A percentile compares a stretch with the other conserved stretches of the same genome.
Conservation (phyloP, 2,888 invertebrate species). For the Apeira syringaria region DNA sequence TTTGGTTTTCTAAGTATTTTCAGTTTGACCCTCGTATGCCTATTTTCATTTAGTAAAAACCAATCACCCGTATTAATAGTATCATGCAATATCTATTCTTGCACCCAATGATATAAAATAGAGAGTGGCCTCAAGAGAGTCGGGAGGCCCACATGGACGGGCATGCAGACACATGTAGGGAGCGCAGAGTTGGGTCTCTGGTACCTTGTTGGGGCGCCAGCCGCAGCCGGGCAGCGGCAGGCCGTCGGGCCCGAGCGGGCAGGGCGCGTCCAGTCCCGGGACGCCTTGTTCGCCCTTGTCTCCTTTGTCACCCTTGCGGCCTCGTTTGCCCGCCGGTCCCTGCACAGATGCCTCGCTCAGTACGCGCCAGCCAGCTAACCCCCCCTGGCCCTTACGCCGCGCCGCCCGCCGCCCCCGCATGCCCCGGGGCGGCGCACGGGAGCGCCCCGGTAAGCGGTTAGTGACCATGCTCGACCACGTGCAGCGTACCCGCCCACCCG, state of each 20-base stretch:
- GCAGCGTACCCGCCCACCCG: background rate
- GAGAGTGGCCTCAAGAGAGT: too few species aligned
- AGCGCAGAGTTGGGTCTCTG: background rate
- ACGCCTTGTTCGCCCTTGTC: constrained; percentile 98
- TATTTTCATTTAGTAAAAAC: background rate
- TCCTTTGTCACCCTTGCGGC: constrained; percentile 95
- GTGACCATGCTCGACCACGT: constrained; percentile 14
- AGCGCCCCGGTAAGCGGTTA: constrained; percentile 29
- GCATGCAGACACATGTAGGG: too few species aligned
- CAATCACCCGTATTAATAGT: background rate
- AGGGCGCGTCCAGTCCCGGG: constrained; percentile 99
- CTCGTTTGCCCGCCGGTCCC: constrained; percentile 95
- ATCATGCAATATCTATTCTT: background rate
- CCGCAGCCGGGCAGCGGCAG: constrained; percentile 98
- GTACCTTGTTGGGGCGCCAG: constrained; percentile 94
- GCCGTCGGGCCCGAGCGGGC: constrained; percentile 97
- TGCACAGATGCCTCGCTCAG: constrained; percentile 53
- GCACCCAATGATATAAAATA: background rate
- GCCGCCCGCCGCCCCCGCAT: too few species aligned
- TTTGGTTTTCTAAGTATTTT: too few species aligned
- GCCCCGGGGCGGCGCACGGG: background rate
- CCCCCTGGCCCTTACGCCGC: too few species aligned
- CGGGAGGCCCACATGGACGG: too few species aligned
- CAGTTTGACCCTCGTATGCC: too few species aligned
- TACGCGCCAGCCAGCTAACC: too few species aligned